phyloP scores from a whole-genome alignment of 2,888 invertebrate genomes.

The Desoria tigrina region DNA sequence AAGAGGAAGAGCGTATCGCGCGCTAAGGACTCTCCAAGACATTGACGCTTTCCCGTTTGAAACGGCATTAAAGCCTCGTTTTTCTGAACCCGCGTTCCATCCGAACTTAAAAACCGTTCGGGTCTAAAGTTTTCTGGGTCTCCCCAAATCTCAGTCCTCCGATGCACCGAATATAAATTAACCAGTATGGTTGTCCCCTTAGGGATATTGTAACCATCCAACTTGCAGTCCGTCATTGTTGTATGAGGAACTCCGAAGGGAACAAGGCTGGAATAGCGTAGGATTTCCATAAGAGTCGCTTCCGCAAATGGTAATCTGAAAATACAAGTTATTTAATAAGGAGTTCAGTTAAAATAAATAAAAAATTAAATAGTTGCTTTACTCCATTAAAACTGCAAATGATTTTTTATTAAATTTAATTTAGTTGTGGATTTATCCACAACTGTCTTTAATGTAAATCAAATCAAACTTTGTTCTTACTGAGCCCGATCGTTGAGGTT shows the following conservation, averaged over 20 bases:
- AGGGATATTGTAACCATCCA: conserved; percentile 38
- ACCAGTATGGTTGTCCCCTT: conserved; percentile 38
- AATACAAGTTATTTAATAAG: too few species aligned
- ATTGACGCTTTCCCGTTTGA: too few species aligned
- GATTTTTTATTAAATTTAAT: too few species aligned
- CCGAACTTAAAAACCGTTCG: conserved; percentile 34
- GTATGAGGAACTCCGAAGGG: conserved; percentile 40
- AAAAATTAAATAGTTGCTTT: neutral
- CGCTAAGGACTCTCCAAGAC: conserved; percentile 34
- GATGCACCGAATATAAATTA: conserved; percentile 38
- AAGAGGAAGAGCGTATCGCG: conserved; percentile 33
- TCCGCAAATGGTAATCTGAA: too few species aligned
- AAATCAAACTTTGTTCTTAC: too few species aligned
- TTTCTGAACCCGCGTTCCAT: conserved; percentile 4
- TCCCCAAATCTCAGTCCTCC: conserved; percentile 35
- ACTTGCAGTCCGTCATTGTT: conserved; percentile 32
- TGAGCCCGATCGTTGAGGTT: too few species aligned
- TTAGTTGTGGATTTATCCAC: too few species aligned
- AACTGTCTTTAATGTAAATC: too few species aligned
- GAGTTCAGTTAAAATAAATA: too few species aligned
- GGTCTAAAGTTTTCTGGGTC: conserved; percentile 43
- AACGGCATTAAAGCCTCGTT: conserved; percentile 30
- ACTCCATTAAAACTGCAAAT: conserved; percentile 28
- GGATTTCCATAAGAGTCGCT: conserved; percentile 39
- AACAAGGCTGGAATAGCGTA: conserved; percentile 34